Evolutionary conservation across 2,888 invertebrate genomes (phyloP).

Genomic region (Epinotia demarniana): DNA sequence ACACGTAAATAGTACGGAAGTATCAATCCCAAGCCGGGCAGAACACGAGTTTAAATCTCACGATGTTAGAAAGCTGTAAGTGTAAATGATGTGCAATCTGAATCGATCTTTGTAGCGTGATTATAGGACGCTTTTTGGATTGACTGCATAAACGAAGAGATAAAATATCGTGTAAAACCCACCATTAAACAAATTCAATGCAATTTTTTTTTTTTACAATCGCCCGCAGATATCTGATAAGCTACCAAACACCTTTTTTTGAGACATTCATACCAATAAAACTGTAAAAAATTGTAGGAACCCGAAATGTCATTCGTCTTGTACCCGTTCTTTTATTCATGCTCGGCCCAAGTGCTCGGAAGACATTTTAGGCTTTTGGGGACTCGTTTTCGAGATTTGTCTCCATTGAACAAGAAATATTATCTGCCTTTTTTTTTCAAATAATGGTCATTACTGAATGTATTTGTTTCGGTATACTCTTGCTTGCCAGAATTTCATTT

Average conservation of each 20-base stretch:
- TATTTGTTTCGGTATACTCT: neutral
- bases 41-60: neutral
- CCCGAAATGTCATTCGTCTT: slow-evolving; percentile 3
- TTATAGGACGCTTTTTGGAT: neutral
- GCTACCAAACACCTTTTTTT: too few species aligned
- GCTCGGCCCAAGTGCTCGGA: neutral
- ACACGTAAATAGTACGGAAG: slow-evolving; percentile 33
- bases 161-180: too few species aligned
- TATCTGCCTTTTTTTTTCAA: neutral
- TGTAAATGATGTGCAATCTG: neutral
- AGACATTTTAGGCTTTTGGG: slow-evolving; percentile 4
- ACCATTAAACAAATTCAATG: too few species aligned
- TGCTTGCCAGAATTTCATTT: too few species aligned
- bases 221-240: too few species aligned
- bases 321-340: slow-evolving; percentile 1
- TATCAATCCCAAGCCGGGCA: slow-evolving; percentile 29
- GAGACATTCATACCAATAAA: neutral
- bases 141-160: too few species aligned
- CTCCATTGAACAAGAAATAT: neutral
- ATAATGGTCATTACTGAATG: neutral
- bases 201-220: too few species aligned
- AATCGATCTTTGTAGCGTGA: neutral
- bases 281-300: neutral
- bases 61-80: neutral
- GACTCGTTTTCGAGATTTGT: slow-evolving; percentile 13